phyloP scores from a whole-genome alignment of 2,113 vertebrate species.

The Pseudorasbora parva region DNA sequence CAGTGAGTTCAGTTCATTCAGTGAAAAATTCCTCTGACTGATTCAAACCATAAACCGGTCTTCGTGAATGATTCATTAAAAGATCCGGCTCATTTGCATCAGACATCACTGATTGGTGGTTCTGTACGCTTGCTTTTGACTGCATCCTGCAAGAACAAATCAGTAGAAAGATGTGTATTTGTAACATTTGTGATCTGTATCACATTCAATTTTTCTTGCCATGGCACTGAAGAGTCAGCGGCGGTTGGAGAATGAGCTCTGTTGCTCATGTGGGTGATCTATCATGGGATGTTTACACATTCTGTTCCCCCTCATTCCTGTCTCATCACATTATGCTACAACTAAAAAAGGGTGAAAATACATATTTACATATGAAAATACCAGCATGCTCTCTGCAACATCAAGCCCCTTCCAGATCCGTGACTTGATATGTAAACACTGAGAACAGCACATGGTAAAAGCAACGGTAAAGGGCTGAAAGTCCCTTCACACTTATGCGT shows the following conservation, averaged over 20 bases:
- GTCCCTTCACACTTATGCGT: conserved; percentile 19
- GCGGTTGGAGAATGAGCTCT: background rate
- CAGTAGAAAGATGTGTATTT: background rate
- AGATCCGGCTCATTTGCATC: background rate
- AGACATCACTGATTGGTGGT: background rate
- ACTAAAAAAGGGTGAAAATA: background rate
- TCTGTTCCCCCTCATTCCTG: background rate
- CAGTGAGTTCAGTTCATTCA: background rate
- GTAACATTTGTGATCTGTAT: background rate
- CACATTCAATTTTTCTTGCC: background rate
- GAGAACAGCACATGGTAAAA: conserved; percentile 6
- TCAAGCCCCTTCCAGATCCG: background rate
- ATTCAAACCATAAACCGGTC: background rate
- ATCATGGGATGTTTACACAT: background rate
- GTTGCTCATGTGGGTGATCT: background rate
- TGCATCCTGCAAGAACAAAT: background rate
- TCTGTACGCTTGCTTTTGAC: background rate
- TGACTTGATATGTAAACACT: conserved; percentile 3
- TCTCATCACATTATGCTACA: background rate
- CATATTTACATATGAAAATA: background rate
- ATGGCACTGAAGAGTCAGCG: background rate
- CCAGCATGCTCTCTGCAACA: background rate
- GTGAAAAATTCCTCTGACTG: background rate
- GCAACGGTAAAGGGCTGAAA: background rate
- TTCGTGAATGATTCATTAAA: background rate